Evolutionary conservation across 2,888 invertebrate genomes (phyloP).

Genomic region (Cephus rjabovi): DNA sequence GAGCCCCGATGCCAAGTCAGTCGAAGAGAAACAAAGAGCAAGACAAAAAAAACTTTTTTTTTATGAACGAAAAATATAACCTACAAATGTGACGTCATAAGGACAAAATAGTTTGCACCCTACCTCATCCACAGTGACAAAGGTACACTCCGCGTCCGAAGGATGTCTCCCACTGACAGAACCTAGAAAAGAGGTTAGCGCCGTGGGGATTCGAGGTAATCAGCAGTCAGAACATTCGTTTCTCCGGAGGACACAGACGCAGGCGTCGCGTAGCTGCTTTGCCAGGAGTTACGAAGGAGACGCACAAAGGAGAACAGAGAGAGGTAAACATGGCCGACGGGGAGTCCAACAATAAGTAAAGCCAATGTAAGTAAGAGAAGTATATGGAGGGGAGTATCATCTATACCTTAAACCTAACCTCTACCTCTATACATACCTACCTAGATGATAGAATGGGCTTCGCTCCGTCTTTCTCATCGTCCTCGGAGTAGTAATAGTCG

Average conservation of each 20-base stretch:
- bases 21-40: not conserved
- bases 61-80: not conserved
- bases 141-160: not conserved
- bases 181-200: not conserved
- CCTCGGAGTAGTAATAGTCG: not conserved
- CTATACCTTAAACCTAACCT: not conserved
- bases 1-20: not conserved
- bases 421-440: not conserved
- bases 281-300: not conserved
- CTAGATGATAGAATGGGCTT: not conserved
- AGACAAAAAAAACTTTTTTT: not conserved
- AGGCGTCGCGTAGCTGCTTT: not conserved
- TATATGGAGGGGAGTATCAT: not conserved
- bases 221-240: conserved; percentile 10
- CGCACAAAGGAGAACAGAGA: not conserved
- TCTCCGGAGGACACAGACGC: not conserved
- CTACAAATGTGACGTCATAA: not conserved
- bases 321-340: not conserved
- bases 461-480: not conserved
- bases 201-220: conserved; percentile 1
- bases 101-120: not conserved
- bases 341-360: not conserved
- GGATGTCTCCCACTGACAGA: not conserved
- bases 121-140: not conserved
- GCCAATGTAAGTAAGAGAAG: not conserved